Evolutionary conservation across 2,797 vertebrate species (phyloP), one percentile per base, ranked within the genome.

Genomic region (Typhlichthys eigenmanni): DNA sequence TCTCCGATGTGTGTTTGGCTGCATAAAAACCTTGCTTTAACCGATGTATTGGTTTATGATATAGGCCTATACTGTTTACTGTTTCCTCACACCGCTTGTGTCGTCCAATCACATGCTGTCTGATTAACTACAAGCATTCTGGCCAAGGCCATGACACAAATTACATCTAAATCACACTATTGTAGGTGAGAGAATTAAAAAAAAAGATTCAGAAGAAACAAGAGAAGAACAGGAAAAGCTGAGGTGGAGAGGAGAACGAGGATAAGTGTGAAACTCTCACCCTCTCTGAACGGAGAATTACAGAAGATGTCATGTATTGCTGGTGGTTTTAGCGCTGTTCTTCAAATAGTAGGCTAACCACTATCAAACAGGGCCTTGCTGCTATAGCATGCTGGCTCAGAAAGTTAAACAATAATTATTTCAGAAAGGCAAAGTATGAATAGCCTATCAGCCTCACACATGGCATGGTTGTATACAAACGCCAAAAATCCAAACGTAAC

Each of bases 1-100:
- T 89, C 74, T 86, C 77, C 75, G 81, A 84, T 86, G 79, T 84
- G 85, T 79, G 79, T 24, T 24, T 50, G 56, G 80, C 83, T 88
- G 85, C 78, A 86, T 87, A 85, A 88, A 88, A 87, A 81, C 71
- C 69, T 61, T 47, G 63, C 68, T 78, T 86, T 63, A 62, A 75
- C 76, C 82, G 57, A 73, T 14, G 78, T 73, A 70, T 79, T 82
- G 85, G 85, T 88, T 85, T 73, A 87, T 85, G 74, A 66, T 73
- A 47, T 62, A 63, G 76, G 58, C 47, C 55, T 58, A 66, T 29
- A 46, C 38, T 17, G 12, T 71, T 72, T 64, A 64, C 62, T 69
- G 49, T 64, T 49, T 54, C 66, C 29, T 32, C 72, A 78, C 58
- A 72, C 47, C 50, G 55, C 43, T 61, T 14, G 34, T 38, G 34